Evolutionary conservation across 2,888 invertebrate species (phyloP), one percentile per base, ranked within the genome.

Genomic region (Sphecodes monilicornis): DNA sequence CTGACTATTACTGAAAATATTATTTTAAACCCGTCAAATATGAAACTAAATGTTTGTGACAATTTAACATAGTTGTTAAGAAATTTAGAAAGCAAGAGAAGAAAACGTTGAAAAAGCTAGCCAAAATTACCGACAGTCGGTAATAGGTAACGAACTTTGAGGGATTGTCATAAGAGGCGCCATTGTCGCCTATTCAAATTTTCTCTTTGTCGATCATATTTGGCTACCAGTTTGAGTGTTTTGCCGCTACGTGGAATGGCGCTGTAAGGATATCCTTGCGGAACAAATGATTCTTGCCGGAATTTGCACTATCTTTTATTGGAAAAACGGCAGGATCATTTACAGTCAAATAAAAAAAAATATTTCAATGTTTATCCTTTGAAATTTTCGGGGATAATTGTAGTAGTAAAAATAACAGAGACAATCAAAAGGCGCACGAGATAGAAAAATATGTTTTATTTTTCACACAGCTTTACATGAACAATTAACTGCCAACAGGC

Each of bases 391-490:
- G 22, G 10, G n/a, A 54, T 54, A 54, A 54, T 54, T 10, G 10
- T 54, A 8, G n/a, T 6, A 29, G 29, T 29, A 66, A 36, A 22
- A 36, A 39, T n/a, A 36, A 39, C 16, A 22, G n/a, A 26, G 57
- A 54, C 11, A 16, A 57, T 43, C 18, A 22, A 5, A 66, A 68
- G 78, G 69, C 11, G 39, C 60, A 22, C 22, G 13, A 46, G n/a
- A 54, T 90, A 88, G 73, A 90, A 90, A 90, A 90, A 90, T 90
- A 90, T 80, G 81, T 68, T 90, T 90, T 89, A 89, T 89, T 90
- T 76, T 80, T 84, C 89, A 90, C 90, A 90, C 89, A 87, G 43
- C 41, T 86, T 88, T 89, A 89, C 83, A 90, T 71, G 66, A 80
- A 82, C 74, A 80, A 43, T 78, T 22, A 71, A 77, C 81, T 84